phyloP scores from a whole-genome alignment of 2,113 vertebrate genomes.

The Microcebus ravelobensis region DNA sequence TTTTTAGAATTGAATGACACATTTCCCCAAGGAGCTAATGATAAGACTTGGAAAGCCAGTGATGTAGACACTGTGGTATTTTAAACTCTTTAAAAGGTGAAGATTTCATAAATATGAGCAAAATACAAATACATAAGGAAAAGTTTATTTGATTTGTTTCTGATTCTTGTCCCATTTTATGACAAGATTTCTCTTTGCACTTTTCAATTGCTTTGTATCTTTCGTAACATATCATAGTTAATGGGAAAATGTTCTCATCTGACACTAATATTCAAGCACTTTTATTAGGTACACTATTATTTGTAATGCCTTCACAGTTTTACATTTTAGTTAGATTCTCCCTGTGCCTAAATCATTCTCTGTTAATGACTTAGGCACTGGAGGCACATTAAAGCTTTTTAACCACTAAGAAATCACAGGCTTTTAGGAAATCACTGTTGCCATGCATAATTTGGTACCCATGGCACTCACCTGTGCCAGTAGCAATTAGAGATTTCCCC shows the following conservation, averaged over 20 bases:
- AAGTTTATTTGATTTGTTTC: not conserved
- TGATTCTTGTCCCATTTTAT: not conserved
- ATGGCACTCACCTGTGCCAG: conserved; percentile 51
- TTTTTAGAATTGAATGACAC: conserved; percentile 30
- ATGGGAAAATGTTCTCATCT: not conserved
- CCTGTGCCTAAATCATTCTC: conserved; percentile 57
- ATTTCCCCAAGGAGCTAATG: conserved; percentile 1
- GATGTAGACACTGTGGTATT: not conserved
- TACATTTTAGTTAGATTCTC: conserved; percentile 49
- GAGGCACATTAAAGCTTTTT: conserved; percentile 60
- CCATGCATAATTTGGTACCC: conserved; percentile 62
- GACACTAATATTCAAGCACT: not conserved
- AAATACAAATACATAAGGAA: conserved; percentile 13
- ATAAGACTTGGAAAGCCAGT: conserved; percentile 5
- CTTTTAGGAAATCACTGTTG: conserved; percentile 66
- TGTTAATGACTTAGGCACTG: conserved; percentile 61
- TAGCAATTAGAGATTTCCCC: conserved; percentile 56
- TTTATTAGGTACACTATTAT: conserved; percentile 40
- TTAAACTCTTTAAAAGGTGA: conserved; percentile 19
- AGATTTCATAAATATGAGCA: conserved; percentile 32
- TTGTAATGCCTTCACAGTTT: conserved; percentile 45
- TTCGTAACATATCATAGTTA: not conserved
- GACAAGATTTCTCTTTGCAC: not conserved
- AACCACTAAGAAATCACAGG: conserved; percentile 42
- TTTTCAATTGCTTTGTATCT: conserved; percentile 33